Evolutionary conservation across 2,797 vertebrate species (phyloP).

Genomic region (Mastacembelus armatus): DNA sequence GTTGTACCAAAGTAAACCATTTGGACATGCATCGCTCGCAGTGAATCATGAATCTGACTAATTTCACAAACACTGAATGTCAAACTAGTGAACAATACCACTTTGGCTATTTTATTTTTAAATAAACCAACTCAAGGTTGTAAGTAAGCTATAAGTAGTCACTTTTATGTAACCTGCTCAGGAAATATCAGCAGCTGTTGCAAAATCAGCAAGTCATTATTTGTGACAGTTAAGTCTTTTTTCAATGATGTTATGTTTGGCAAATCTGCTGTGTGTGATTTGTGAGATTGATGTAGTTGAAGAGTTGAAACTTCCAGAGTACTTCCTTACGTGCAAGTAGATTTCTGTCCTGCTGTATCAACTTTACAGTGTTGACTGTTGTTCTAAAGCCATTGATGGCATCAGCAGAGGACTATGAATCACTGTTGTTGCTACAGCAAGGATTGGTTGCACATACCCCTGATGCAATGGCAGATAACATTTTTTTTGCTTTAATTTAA

Average conservation of each 20-base stretch:
- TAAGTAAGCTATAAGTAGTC: neutral
- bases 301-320: constrained; percentile 58
- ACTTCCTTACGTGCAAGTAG: constrained; percentile 49
- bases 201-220: neutral
- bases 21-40: no score
- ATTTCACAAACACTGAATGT: neutral
- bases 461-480: neutral
- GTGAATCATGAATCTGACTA: neutral
- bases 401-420: constrained; percentile 26
- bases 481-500: neutral
- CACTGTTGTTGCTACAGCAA: neutral
- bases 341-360: constrained; percentile 53
- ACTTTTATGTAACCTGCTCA: neutral
- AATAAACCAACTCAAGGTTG: neutral
- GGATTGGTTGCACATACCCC: neutral
- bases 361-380: constrained; percentile 62
- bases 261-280: constrained; percentile 49
- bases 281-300: constrained; percentile 51
- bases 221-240: constrained; percentile 18
- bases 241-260: constrained; percentile 12
- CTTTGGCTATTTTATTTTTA: neutral
- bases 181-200: neutral
- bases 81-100: neutral
- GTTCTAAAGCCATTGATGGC: constrained; percentile 55
- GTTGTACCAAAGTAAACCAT: neutral